phyloP scores from a whole-genome alignment of 2,888 invertebrate species.

The Brachypterus glaber region DNA sequence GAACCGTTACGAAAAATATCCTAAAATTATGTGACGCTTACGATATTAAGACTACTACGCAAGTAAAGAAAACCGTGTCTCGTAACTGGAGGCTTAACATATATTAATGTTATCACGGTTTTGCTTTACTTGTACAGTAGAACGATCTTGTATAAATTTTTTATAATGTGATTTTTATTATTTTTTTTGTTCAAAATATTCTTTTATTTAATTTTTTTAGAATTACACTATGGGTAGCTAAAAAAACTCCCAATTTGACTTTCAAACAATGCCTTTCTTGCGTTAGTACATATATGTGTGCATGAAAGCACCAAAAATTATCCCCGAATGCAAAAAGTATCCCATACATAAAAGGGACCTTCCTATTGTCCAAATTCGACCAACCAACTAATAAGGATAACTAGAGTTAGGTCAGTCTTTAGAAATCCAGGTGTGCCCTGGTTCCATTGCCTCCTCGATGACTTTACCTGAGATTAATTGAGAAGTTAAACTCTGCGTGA shows the following conservation, averaged over 20 bases:
- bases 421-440: slow-evolving; percentile 36
- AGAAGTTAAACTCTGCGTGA: slow-evolving; percentile 28
- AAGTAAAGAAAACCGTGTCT: too few relatives aligned
- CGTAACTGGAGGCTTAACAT: too few relatives aligned
- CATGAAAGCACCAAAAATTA: slow-evolving; percentile 30
- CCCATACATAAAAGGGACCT: slow-evolving; percentile 27
- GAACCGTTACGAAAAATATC: too few relatives aligned
- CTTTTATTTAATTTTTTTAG: slow-evolving; percentile 7
- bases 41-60: too few relatives aligned
- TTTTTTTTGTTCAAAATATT: too few relatives aligned
- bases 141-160: too few relatives aligned
- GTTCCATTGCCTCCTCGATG: slow-evolving; percentile 21
- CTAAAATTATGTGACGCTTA: too few relatives aligned
- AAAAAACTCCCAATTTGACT: too few relatives aligned
- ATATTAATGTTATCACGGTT: too few relatives aligned
- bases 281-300: slow-evolving; percentile 26
- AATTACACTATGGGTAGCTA: not conserved
- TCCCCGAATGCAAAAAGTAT: slow-evolving; percentile 26
- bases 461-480: slow-evolving; percentile 29
- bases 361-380: slow-evolving; percentile 32
- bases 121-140: too few relatives aligned
- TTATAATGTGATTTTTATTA: too few relatives aligned
- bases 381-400: slow-evolving; percentile 41
- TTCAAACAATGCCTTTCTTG: not conserved
- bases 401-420: slow-evolving; percentile 42